Percentiles rank a stretch among this genome's conserved stretches.
These are phyloP conservation scores for Tiaroga cobitis DNA, from an alignment of 2,797 vertebrate genomes.

Conservation along the genomic window DNA sequence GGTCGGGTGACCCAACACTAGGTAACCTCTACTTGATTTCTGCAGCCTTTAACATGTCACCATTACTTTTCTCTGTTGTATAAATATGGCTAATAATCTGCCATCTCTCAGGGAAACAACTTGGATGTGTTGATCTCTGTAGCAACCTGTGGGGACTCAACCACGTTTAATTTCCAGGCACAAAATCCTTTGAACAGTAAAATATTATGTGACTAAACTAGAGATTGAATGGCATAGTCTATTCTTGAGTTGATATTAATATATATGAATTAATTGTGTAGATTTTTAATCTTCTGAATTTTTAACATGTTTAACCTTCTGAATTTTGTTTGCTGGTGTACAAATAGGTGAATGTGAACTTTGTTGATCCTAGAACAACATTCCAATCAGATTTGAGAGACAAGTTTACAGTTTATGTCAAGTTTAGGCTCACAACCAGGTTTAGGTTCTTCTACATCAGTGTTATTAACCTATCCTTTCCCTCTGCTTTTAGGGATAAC, in stretches of 20 bases:
- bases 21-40: constrained; percentile 4
- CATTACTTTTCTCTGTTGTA: constrained; percentile 32
- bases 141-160: constrained; percentile 8
- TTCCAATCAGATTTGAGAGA: background rate
- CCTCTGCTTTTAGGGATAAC: background rate
- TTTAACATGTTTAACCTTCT: background rate
- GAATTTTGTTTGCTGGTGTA: background rate
- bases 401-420: background rate
- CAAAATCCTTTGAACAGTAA: background rate
- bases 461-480: background rate
- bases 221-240: background rate
- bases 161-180: background rate
- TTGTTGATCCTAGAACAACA: background rate
- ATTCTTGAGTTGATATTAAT: background rate
- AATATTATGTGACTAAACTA: background rate
- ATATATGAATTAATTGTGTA: background rate
- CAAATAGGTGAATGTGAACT: background rate
- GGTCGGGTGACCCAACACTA: background rate
- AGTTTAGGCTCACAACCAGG: background rate
- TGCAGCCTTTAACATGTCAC: background rate
- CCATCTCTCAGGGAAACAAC: background rate
- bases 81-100: constrained; percentile 27
- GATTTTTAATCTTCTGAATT: background rate
- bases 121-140: background rate
- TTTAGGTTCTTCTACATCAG: background rate